Evolutionary conservation across 2,113 vertebrate genomes (phyloP), one percentile per base, ranked within the genome.

Genomic region (Cephalophus harveyi): DNA sequence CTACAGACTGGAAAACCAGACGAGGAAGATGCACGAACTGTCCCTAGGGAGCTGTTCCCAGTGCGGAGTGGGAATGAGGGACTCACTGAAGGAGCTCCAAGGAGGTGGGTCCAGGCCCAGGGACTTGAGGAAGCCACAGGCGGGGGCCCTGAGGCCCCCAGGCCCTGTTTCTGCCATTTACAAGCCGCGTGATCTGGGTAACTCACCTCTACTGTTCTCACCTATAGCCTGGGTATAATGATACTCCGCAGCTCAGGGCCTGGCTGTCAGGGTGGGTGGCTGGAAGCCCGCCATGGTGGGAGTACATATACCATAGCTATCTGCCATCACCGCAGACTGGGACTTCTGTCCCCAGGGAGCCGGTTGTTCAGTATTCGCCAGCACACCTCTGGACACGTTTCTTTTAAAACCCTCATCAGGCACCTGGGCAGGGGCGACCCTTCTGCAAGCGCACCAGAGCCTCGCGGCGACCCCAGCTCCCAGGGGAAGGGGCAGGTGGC

Each of bases 161-260:
- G 48, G n/a, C 15, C 19, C 52, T 2, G 89, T 79, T 27, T 60
- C 86, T 62, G 57, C 17, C 60, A 14, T 17, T 30, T 17, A 50
- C 28, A 11, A 40, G 74, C 54, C 11, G 6, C 8, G 28, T 13
- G 23, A 10, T 28, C 76, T 2, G 84, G 64, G 60, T 36, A 15
- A 55, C 74, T 62, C 1, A 28, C 43, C 76, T 40, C 25, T 16
- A 13, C 27, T 7, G n/a, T 3, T 21, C 71, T 82, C 79, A 19
- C 36, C 23, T 19, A 5, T 0, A 55, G 57, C 10, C 0, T 0
- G 17, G 55, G 48, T 3, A 2, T 4, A n/a, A 13, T 2, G 23
- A 10, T 1, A 7, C 17, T 12, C 30, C 50, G 7, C 23, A 6
- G n/a, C 64, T 25, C 87, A 17, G 27, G 28, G 71, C 25, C 21